Conservation (phyloP, 2,797 vertebrate genomes). For the Enteromius anoplus region DNA sequence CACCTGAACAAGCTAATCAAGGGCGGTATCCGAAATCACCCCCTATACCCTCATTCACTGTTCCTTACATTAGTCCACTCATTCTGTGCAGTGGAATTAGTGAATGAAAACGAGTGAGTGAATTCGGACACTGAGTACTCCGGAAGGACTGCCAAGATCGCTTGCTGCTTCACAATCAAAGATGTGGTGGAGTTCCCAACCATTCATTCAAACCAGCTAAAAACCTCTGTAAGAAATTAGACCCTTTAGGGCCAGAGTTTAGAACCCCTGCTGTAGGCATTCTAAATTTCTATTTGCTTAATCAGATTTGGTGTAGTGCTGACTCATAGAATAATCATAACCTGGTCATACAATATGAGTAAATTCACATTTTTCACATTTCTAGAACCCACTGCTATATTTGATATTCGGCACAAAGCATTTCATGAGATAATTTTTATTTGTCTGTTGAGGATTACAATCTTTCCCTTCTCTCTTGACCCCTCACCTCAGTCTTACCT, state of each 20-base stretch:
- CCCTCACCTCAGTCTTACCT: conserved; percentile 79
- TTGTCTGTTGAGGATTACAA: not conserved
- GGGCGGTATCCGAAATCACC: too few relatives aligned
- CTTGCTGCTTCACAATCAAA: too few relatives aligned
- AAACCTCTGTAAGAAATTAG: not conserved
- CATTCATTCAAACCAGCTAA: too few relatives aligned
- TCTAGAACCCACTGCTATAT: not conserved
- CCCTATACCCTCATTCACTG: too few relatives aligned
- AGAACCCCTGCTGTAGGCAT: not conserved
- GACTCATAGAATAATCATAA: not conserved
- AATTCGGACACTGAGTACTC: too few relatives aligned
- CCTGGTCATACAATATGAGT: not conserved
- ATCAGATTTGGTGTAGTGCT: not conserved
- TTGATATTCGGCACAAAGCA: not conserved
- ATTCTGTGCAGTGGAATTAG: too few relatives aligned
- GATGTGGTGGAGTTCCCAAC: too few relatives aligned
- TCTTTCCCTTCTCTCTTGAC: not conserved
- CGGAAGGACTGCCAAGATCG: too few relatives aligned
- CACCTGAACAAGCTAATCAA: not conserved
- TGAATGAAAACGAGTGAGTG: too few relatives aligned
- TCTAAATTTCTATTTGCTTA: not conserved
- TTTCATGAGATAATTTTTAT: not conserved
- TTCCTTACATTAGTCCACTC: too few relatives aligned
- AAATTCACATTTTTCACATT: not conserved
- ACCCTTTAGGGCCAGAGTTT: not conserved